Percentiles rank a stretch among this genome's conserved stretches.
phyloP scores from a whole-genome alignment of 1,140 invertebrate genomes.

The Drosophila albomicans region DNA sequence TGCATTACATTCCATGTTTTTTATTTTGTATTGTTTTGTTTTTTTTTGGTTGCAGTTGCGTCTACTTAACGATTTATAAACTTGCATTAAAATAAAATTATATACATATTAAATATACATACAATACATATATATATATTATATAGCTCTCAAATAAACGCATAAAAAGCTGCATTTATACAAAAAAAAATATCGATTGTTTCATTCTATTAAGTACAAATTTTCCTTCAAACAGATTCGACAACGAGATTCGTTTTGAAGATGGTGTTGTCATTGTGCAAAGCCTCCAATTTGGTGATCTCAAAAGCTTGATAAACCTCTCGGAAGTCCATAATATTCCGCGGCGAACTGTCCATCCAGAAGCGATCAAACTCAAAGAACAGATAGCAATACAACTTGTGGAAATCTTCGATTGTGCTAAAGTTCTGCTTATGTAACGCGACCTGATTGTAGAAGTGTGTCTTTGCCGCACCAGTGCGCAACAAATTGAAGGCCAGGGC shows the following conservation, averaged over 20 bases:
- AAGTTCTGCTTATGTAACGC: constrained; percentile 85
- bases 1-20: constrained; percentile 56
- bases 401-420: constrained; percentile 92
- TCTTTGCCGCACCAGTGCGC: constrained; percentile 93
- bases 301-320: constrained; percentile 94
- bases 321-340: constrained; percentile 97
- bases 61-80: constrained; percentile 53
- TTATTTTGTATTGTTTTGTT: no score
- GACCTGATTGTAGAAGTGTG: constrained; percentile 96
- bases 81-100: constrained; percentile 65
- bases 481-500: constrained; percentile 94
- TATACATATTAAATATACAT: constrained; percentile 53
- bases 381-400: constrained; percentile 97
- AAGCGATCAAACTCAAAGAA: constrained; percentile 97
- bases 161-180: constrained; percentile 78
- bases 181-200: constrained; percentile 36
- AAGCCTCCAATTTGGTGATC: constrained; percentile 73
- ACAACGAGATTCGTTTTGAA: constrained; percentile 82
- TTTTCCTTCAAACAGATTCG: constrained; percentile 65
- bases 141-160: constrained; percentile 75
- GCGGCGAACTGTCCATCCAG: constrained; percentile 96
- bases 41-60: constrained; percentile 24
- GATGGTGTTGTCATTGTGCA: constrained; percentile 72
- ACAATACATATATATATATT: constrained; percentile 59
- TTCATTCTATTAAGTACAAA: not conserved